Evolutionary conservation across 2,888 invertebrate species (phyloP), one percentile per base, ranked within the genome.

Genomic region (Anticlea derivata): DNA sequence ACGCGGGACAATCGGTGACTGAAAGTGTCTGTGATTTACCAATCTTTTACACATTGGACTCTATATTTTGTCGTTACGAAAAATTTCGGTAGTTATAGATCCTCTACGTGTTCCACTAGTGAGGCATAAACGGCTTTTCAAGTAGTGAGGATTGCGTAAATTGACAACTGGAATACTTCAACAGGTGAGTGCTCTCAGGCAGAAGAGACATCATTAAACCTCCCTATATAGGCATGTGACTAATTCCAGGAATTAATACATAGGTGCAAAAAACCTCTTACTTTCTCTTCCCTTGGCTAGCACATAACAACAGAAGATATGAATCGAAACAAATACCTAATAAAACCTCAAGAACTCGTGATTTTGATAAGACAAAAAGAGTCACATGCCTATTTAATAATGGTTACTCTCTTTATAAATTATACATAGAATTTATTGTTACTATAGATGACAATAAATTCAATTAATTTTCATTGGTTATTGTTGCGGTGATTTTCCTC

Each of bases 61-160:
- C 70, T 73, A 75, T 75, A 80, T 77, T 78, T 72, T 73, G 69
- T 68, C 73, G 71, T 63, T 68, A 55, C 50, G 37, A 60, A 61
- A 66, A 61, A 66, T 70, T 70, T 73, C 70, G 73, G 65, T 75
- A 76, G 70, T 63, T 67, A 61, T 75, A 78, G 73, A 63, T 67
- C 58, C 70, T 46, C 70, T 70, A 76, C 83, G 83, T 80, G 82
- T 78, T 80, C 80, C 78, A 75, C 82, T 83, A 83, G 89, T 89
- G 90, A 75, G 76, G 77, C 80, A 72, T 68, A 69, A 50, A 69
- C 66, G 55, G 71, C 80, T 81, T 81, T 87, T 81, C 86, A 80
- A 81, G 75, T 79, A 77, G 82, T 77, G 75, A 83, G 89, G 90
- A 90, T 88, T 89, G 73, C 77, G 80, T 77, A 75, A 75, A 75